Base-by-base conservation (phyloP, 2,888 invertebrate genomes). In the Patella depressa region DNA sequence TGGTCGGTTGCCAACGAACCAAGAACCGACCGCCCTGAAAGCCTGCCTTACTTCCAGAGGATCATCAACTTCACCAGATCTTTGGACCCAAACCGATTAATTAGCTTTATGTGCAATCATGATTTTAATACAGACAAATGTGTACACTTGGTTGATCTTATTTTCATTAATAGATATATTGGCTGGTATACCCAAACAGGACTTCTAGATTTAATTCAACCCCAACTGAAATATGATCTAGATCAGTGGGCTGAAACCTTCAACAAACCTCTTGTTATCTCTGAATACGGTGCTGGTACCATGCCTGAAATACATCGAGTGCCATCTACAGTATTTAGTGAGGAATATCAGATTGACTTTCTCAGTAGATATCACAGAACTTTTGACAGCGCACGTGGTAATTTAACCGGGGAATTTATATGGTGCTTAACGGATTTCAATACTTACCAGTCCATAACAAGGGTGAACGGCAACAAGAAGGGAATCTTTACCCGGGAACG, bases 401-500 rank as follows among this genome's bases (percentile, higher is more conserved):
- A 95, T 92, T 96, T 98, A 88, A 94, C 96, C 59, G 98, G 98
- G 7, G 98, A 98, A 93, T 97, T 98, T 93, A 96, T 98, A 73
- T 98, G 98, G 98, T 98, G 98, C 92, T 98, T 98, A 91, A 98
- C 98, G 0, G 98, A 98, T 91, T 98, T 98, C 89, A 96, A 97
- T 91, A 98, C 98, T 17, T 95, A 95, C 73, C 96, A 97, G 79
- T 79, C 87, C 85, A 79, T 76, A 80, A 45, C 55, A n/a, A 85
- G 93, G 45, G 92, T 92, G 2, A 90, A 90, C 72, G 93, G 93
- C 7, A 93, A 93, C 85, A 93, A 91, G 87, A 93, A 93, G 87
- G 93, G 93, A 2, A 86, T 98, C 75, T 96, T 98, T 91, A 98
- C 98, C 0, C 93, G 98, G 54, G 94, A 95, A 74, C 94, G 98